These are phyloP conservation scores for Cremastinae sp. DNA, from an alignment of 2,888 invertebrate species.

Conservation along the genomic window DNA sequence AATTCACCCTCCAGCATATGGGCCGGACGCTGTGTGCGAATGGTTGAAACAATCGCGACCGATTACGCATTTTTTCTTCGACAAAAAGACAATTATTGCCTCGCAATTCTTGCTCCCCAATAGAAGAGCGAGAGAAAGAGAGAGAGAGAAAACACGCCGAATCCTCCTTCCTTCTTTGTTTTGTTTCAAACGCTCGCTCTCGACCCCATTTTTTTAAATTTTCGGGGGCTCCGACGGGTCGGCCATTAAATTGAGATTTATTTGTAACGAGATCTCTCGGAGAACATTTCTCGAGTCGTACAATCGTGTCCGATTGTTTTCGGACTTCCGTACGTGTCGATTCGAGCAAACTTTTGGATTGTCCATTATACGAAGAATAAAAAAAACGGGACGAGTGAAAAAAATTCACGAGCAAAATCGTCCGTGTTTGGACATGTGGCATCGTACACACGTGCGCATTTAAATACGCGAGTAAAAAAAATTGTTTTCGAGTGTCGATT, in stretches of 20 bases:
- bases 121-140: too few relatives aligned
- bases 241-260: conserved; percentile 61
- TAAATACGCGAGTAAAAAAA: background rate
- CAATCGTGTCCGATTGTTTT: conserved; percentile 62
- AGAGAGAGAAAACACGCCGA: conserved; percentile 9
- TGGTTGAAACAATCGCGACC: conserved; percentile 65
- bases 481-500: conserved; percentile 70
- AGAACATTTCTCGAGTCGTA: conserved; percentile 43
- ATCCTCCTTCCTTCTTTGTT: conserved; percentile 17
- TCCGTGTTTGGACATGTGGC: conserved; percentile 66
- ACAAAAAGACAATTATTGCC: conserved; percentile 50
- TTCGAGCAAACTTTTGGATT: conserved; percentile 2
- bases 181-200: conserved; percentile 19
- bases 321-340: conserved; percentile 49
- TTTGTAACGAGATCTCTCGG: conserved; percentile 49
- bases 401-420: conserved; percentile 38
- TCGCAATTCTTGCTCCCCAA: conserved; percentile 33
- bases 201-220: conserved; percentile 28
- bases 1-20: conserved; percentile 58
- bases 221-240: conserved; percentile 30
- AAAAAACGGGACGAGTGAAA: conserved; percentile 42
- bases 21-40: conserved; percentile 8
- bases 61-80: conserved; percentile 60
- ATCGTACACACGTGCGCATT: conserved; percentile 2
- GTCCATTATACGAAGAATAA: conserved; percentile 21